Evolutionary conservation across 1,140 invertebrate species (phyloP).

Genomic region (Pseudomyrmex cubaensis): DNA sequence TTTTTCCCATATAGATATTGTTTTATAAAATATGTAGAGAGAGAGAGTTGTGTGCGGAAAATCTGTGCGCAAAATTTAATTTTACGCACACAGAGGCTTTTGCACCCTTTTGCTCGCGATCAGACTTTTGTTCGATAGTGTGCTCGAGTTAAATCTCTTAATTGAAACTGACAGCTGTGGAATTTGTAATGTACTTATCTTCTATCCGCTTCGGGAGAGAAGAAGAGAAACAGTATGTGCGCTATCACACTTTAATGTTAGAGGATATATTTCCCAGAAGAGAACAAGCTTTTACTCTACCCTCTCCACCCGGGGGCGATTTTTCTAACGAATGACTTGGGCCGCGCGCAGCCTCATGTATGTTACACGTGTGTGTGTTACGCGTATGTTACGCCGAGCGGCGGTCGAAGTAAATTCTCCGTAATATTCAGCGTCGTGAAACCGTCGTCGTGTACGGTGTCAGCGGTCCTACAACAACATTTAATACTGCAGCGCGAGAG

Average conservation of each 20-base stretch:
- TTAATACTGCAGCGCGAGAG: slow-evolving; percentile 51
- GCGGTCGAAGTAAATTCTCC: slow-evolving; percentile 50
- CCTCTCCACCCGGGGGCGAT: neutral
- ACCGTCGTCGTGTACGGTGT: slow-evolving; percentile 35
- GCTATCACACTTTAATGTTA: slow-evolving; percentile 2
- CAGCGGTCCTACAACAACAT: slow-evolving; percentile 53
- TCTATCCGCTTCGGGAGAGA: neutral
- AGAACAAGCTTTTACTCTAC: slow-evolving; percentile 17
- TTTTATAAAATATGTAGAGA: no score
- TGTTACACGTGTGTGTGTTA: no score
- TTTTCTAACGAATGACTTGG: slow-evolving; percentile 35
- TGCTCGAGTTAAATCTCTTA: slow-evolving; percentile 7
- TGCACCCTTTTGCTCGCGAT: no score
- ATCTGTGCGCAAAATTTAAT: no score
- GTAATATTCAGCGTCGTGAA: slow-evolving; percentile 57
- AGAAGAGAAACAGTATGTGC: neutral
- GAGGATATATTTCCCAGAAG: neutral
- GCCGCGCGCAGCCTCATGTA: slow-evolving; percentile 16
- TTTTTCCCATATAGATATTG: neutral
- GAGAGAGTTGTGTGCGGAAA: no score
- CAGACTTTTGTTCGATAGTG: no score
- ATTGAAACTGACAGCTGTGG: neutral
- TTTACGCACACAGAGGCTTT: no score
- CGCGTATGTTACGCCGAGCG: neutral
- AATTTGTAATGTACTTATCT: neutral